Percentiles rank a stretch among this genome's conserved stretches.
phyloP scores from a whole-genome alignment of 2,888 invertebrate species.

The Tanytarsus gracilentus region DNA sequence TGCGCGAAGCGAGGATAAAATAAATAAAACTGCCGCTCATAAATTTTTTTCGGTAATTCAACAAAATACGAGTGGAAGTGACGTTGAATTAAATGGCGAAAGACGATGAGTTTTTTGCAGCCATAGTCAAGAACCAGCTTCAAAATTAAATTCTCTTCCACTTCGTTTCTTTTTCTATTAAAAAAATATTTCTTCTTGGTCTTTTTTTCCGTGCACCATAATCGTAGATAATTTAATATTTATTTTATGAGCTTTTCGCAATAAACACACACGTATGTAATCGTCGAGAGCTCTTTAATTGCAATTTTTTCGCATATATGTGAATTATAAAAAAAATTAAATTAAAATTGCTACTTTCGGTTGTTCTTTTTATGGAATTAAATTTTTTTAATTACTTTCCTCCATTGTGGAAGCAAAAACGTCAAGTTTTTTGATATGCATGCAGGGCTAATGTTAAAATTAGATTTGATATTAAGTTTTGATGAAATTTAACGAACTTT shows the following conservation, averaged over 20 bases:
- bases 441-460: too few relatives aligned
- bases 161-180: neutral
- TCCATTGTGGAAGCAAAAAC: too few relatives aligned
- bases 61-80: neutral
- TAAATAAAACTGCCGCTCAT: neutral
- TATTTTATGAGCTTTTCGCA: neutral
- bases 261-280: neutral
- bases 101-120: neutral
- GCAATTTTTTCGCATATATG: neutral
- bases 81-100: neutral
- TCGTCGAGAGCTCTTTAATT: neutral
- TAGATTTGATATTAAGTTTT: too few relatives aligned
- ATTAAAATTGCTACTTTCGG: neutral
- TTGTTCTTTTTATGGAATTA: neutral
- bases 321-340: too few relatives aligned
- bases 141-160: neutral
- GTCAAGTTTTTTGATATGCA: too few relatives aligned
- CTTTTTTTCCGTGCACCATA: neutral
- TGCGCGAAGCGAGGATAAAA: neutral
- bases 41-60: constrained; percentile 3
- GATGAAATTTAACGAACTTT: too few relatives aligned
- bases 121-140: neutral
- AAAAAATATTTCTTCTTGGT: neutral
- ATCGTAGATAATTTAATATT: constrained; percentile 1
- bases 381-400: neutral